Evolutionary conservation across 2,113 vertebrate genomes (phyloP).

Genomic region (Lepisosteus osseus): DNA sequence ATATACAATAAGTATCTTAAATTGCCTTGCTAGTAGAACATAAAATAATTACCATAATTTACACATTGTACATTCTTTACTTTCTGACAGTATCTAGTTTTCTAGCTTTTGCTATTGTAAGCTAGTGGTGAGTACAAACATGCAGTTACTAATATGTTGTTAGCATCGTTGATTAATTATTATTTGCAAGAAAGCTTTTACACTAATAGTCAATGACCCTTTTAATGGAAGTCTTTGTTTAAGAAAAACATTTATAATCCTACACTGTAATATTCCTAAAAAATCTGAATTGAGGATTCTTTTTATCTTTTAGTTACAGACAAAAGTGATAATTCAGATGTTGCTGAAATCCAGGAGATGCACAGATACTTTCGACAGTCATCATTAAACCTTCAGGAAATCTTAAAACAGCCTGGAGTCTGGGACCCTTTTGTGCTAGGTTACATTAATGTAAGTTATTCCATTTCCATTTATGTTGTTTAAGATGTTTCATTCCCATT

Average conservation of each 20-base stretch:
- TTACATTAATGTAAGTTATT: slow-evolving; percentile 77
- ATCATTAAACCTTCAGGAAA: slow-evolving; percentile 65
- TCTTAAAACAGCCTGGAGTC: slow-evolving; percentile 78
- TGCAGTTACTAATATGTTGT: no score
- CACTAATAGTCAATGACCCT: not conserved
- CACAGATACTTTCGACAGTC: slow-evolving; percentile 76
- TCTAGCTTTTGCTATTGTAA: no score
- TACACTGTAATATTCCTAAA: not conserved
- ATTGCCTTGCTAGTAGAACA: no score
- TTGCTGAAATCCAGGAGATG: slow-evolving; percentile 56
- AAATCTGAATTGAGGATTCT: not conserved
- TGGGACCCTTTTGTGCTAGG: slow-evolving; percentile 87
- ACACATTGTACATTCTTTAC: no score
- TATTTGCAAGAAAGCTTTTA: no score
- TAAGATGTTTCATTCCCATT: not conserved
- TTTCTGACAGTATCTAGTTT: no score
- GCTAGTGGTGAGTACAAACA: no score
- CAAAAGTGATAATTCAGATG: slow-evolving; percentile 45
- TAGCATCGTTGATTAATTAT: no score
- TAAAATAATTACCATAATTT: no score
- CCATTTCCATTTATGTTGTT: not conserved
- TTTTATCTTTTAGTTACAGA: slow-evolving; percentile 41
- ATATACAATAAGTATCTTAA: no score
- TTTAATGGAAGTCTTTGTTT: not conserved
- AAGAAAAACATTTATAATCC: slow-evolving; percentile 25